Evolutionary conservation across 2,888 invertebrate genomes (phyloP).

Genomic region (Iselma pallidipennis): DNA sequence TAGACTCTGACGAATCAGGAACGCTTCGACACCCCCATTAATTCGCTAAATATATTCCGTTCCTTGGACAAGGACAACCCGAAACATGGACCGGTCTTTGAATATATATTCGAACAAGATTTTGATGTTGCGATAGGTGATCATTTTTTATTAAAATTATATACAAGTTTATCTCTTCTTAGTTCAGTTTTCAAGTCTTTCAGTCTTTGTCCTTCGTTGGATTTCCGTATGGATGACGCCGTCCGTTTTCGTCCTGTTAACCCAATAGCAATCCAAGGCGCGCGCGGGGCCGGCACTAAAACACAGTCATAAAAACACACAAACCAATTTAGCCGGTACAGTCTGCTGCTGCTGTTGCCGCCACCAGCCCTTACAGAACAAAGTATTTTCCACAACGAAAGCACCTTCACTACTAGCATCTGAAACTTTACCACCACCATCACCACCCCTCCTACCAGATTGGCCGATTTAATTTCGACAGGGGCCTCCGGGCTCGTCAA

Average conservation of each 20-base stretch:
- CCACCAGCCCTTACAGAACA: constrained; percentile 32
- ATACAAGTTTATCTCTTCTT: neutral
- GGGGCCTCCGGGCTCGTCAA: constrained; percentile 48
- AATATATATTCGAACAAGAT: neutral
- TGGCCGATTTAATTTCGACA: constrained; percentile 54
- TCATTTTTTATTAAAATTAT: neutral
- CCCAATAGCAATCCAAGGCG: constrained; percentile 56
- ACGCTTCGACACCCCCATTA: constrained; percentile 10
- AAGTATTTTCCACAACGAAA: constrained; percentile 16
- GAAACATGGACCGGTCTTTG: neutral
- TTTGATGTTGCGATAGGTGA: neutral
- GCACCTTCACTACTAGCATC: constrained; percentile 30
- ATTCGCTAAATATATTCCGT: constrained; percentile 5
- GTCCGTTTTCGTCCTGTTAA: constrained; percentile 54
- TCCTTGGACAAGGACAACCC: neutral
- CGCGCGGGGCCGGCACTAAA: constrained; percentile 57
- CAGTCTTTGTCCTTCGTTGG: neutral
- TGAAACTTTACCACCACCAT: too few relatives aligned
- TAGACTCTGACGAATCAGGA: neutral
- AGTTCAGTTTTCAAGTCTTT: neutral
- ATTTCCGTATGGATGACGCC: constrained; percentile 43
- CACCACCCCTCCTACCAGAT: constrained; percentile 38
- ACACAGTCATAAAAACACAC: constrained; percentile 59
- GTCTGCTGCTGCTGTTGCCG: constrained; percentile 52
- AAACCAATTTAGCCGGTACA: constrained; percentile 58